Conservation (phyloP, 2,113 vertebrate species). For the Lates calcarifer region DNA sequence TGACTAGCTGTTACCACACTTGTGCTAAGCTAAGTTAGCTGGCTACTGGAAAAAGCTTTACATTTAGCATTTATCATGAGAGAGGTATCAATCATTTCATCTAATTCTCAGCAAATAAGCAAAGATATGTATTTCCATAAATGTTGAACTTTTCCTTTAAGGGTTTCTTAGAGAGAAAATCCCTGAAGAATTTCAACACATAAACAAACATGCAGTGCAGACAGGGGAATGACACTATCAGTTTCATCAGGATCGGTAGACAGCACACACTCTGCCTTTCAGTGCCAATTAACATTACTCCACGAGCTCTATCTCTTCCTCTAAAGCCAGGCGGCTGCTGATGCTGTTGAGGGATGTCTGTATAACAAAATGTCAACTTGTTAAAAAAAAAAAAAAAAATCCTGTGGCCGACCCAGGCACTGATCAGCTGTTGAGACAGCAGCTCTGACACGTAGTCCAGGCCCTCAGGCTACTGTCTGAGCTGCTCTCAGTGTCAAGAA, state of each 20-base stretch:
- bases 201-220: slow-evolving; percentile 5
- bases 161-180: background rate
- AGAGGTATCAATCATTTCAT: background rate
- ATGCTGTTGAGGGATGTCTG: slow-evolving; percentile 37
- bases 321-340: background rate
- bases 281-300: slow-evolving; percentile 38
- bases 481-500: slow-evolving; percentile 63
- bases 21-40: background rate
- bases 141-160: background rate
- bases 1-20: background rate
- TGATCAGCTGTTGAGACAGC: slow-evolving; percentile 58
- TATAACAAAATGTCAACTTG: slow-evolving; percentile 23
- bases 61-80: background rate
- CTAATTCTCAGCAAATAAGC: background rate
- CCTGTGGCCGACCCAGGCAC: slow-evolving; percentile 25
- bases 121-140: background rate
- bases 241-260: slow-evolving; percentile 24
- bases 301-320: slow-evolving; percentile 5
- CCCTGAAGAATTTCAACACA: background rate
- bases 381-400: slow-evolving; percentile 40
- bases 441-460: slow-evolving; percentile 48
- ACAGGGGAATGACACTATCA: slow-evolving; percentile 5
- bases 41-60: background rate
- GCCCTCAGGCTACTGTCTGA: slow-evolving; percentile 68
- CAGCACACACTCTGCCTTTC: slow-evolving; percentile 11